phyloP scores from a whole-genome alignment of 2,113 vertebrate genomes.

The Silurus glanis region DNA sequence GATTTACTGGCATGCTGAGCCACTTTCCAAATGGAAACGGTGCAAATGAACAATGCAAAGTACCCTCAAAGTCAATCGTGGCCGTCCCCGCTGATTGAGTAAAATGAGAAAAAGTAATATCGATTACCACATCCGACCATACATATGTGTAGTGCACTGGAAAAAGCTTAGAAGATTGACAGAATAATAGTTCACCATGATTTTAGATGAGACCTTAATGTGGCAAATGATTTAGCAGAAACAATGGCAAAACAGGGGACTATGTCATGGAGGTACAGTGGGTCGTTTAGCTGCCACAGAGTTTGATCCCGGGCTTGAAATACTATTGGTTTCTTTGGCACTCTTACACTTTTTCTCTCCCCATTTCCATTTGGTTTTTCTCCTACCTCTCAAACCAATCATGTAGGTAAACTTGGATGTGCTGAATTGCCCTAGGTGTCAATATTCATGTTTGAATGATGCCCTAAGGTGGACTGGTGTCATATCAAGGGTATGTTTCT shows the following conservation, averaged over 20 bases:
- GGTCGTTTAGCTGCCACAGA: too few relatives aligned
- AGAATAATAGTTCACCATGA: too few relatives aligned
- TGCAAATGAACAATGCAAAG: conserved; percentile 13
- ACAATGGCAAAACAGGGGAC: background rate
- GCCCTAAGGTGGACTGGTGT: background rate
- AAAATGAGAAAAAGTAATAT: conserved; percentile 31
- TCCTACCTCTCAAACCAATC: background rate
- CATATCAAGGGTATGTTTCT: background rate
- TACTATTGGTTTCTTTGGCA: background rate
- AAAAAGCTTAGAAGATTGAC: background rate
- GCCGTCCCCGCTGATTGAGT: conserved; percentile 1
- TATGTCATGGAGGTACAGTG: background rate
- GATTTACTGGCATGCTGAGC: conserved; percentile 3
- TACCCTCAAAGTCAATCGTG: background rate
- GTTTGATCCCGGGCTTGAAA: background rate
- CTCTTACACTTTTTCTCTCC: background rate
- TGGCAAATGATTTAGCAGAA: background rate
- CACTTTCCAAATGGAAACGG: conserved; percentile 33
- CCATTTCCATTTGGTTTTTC: background rate
- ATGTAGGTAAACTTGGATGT: background rate
- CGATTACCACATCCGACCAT: conserved; percentile 6
- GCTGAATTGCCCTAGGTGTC: background rate
- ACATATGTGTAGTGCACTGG: background rate
- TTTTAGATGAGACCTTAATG: background rate
- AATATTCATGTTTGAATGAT: background rate